phyloP scores from a whole-genome alignment of 2,888 invertebrate species.

The Habroteleia sp. region DNA sequence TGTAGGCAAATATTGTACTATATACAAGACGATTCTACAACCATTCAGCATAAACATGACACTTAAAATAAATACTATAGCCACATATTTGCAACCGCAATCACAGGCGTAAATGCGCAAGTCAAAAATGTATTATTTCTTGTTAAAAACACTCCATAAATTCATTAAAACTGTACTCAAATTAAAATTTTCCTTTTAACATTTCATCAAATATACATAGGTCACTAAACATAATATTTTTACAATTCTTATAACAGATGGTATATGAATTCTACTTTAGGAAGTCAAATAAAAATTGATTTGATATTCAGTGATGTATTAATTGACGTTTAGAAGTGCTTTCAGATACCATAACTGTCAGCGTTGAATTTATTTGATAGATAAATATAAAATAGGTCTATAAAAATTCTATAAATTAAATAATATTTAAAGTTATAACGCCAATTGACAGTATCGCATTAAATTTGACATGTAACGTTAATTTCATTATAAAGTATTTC shows the following conservation, averaged over 20 bases:
- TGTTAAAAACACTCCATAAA: neutral
- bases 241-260: no score
- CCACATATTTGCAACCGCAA: constrained; percentile 5
- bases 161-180: neutral
- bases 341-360: neutral
- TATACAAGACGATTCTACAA: constrained; percentile 35
- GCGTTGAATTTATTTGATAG: no score
- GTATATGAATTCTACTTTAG: no score
- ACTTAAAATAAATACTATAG: constrained; percentile 20
- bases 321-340: constrained; percentile 7
- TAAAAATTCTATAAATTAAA: no score
- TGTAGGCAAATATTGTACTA: constrained; percentile 40
- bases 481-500: no score
- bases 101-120: neutral
- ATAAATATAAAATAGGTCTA: no score
- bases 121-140: constrained; percentile 1
- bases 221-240: no score
- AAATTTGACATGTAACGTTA: no score
- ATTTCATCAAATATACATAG: no score
- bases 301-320: constrained; percentile 3
- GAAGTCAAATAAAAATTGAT: neutral
- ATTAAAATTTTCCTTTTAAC: no score
- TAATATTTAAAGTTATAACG: no score
- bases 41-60: constrained; percentile 9
- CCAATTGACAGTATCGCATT: no score